Base-by-base conservation (phyloP, 2,888 invertebrate species). In the Ectemnius lituratus region DNA sequence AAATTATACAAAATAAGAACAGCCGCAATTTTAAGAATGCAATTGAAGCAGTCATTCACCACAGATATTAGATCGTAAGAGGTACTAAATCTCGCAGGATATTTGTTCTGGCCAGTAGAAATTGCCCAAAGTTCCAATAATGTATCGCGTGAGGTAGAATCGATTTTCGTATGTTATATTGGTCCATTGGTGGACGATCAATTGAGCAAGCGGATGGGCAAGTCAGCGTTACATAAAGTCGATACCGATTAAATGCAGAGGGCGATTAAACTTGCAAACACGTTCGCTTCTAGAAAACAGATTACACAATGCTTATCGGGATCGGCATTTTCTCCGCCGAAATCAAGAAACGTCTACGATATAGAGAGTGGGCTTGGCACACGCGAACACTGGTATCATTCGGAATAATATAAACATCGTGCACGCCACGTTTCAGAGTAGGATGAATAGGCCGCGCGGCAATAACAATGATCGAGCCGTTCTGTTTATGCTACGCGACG, bases 401-500 rank as follows among this genome's bases (percentile, higher is more conserved):
- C 52, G 52, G 52, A 52, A 52, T 11, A 4, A 37, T 52, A 52
- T 52, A 52, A 52, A 52, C 52, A 52, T 52, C 52, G 52, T 16
- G 52, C 52, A 52, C 52, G 52, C 52, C 52, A 52, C 52, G 16
- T 16, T 52, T 37, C 37, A 37, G 6, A 52, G 5, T 52, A 52
- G 52, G n/a, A 52, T 16, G 52, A 52, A 52, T 16, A 52, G 52
- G 52, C 16, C 52, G 52, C 52, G 52, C 16, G 8, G 37, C 37
- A 37, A 37, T 52, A 0, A 52, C n/a, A 16, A 52, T 52, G 37
- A 52, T 14, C 52, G 52, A 52, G 52, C 52, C 14, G 52, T 16
- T 52, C 16, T 58, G 28, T 14, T 27, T 11, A 52, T 37, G 14
- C 56, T 56, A 16, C 52, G 45, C 52, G 63, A 70, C 56, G 20